phyloP scores from a whole-genome alignment of 1,140 invertebrate genomes.

The Phocides pigmalion region DNA sequence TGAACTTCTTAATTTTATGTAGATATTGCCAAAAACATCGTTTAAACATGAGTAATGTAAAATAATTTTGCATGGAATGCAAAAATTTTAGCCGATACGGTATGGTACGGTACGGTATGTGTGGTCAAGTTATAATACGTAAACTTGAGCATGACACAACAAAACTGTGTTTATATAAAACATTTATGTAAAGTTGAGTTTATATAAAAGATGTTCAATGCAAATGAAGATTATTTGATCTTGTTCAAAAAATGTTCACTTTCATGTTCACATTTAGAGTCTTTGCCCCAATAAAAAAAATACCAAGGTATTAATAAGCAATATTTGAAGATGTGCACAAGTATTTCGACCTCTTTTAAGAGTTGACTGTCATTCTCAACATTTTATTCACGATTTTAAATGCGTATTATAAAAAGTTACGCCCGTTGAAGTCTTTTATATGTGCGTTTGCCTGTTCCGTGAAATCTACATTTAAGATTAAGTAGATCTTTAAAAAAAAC shows the following conservation, averaged over 20 bases:
- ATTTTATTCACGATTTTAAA: slow-evolving; percentile 8
- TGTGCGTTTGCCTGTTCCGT: neutral
- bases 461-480: slow-evolving; percentile 12
- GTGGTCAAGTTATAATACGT: no score
- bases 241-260: slow-evolving; percentile 6
- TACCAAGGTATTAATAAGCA: slow-evolving; percentile 4
- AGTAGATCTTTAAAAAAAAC: neutral
- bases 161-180: no score
- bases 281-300: slow-evolving; percentile 1
- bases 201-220: no score
- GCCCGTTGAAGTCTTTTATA: slow-evolving; percentile 31
- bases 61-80: no score
- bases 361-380: slow-evolving; percentile 2
- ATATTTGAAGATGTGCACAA: neutral
- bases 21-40: no score
- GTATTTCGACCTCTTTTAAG: slow-evolving; percentile 1
- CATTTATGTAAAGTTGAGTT: no score
- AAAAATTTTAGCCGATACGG: no score
- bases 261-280: slow-evolving; percentile 4
- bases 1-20: no score
- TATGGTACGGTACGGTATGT: no score
- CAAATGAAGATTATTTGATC: no score
- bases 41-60: no score
- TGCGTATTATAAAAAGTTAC: slow-evolving; percentile 10
- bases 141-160: no score